Conservation (phyloP, 2,888 invertebrate genomes). For the Lasioglossum lativentre region DNA sequence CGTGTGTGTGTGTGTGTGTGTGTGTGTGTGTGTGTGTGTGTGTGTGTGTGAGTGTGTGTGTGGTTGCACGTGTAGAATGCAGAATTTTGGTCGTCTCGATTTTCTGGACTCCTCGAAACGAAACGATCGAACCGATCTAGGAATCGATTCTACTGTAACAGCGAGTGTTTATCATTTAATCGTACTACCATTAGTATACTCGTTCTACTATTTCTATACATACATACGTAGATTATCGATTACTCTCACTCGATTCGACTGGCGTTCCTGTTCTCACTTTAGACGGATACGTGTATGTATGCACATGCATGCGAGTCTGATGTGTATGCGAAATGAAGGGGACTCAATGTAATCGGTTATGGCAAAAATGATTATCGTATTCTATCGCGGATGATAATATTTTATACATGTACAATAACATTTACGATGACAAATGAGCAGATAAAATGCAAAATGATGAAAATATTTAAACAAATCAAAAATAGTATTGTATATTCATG, state of each 20-base stretch:
- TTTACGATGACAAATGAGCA: background rate
- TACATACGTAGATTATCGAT: background rate
- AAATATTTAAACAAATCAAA: background rate
- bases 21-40: background rate
- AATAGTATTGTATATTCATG: background rate
- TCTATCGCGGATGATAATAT: no score
- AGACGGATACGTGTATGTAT: background rate
- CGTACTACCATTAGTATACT: background rate
- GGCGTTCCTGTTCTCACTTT: background rate
- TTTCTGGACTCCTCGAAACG: background rate
- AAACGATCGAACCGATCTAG: conserved; percentile 1
- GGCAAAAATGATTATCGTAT: background rate
- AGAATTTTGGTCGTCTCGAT: background rate
- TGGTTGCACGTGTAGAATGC: background rate
- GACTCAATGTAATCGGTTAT: background rate
- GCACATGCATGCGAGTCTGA: background rate
- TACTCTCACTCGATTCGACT: conserved; percentile 3
- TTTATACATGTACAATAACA: no score
- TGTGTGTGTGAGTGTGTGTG: background rate
- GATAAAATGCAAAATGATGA: background rate
- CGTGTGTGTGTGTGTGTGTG: background rate
- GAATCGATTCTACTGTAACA: background rate
- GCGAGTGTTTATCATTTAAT: background rate
- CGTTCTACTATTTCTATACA: conserved; percentile 4
- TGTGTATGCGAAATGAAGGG: background rate